These are phyloP conservation scores for Cephus pygmeus DNA, from an alignment of 2,888 invertebrate species.

Conservation along the genomic window DNA sequence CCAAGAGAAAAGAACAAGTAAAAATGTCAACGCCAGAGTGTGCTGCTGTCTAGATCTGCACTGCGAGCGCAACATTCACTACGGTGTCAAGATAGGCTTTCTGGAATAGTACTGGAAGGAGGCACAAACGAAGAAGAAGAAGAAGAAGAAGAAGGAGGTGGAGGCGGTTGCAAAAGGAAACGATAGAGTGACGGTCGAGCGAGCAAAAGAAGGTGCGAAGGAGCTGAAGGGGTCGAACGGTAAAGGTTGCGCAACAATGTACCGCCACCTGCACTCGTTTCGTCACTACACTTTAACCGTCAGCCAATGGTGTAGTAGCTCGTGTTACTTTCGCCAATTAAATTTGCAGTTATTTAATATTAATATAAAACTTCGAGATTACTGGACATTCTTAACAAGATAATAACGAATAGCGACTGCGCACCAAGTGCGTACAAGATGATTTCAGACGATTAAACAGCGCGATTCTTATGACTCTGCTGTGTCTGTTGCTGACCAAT, in stretches of 20 bases:
- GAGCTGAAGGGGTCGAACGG: conserved; percentile 7
- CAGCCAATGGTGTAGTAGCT: conserved; percentile 29
- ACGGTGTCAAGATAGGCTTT: not conserved
- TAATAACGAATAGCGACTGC: not conserved
- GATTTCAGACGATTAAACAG: not conserved
- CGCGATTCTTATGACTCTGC: not conserved
- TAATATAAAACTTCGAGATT: conserved; percentile 39
- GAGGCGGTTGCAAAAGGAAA: conserved; percentile 12
- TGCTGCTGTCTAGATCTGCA: conserved; percentile 21
- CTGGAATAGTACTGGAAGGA: not conserved
- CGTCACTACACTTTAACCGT: conserved; percentile 45
- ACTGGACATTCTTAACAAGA: not conserved
- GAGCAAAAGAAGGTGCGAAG: conserved; percentile 23
- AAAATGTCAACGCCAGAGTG: conserved; percentile 21
- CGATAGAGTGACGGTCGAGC: not conserved
- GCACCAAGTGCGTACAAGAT: not conserved
- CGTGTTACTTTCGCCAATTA: conserved; percentile 56
- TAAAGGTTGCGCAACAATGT: conserved; percentile 47
- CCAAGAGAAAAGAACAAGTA: conserved; percentile 18
- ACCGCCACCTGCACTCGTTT: conserved; percentile 55
- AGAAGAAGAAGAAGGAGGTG: not conserved
- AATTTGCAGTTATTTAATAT: conserved; percentile 45
- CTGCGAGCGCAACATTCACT: conserved; percentile 36
- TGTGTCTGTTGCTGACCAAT: not conserved
- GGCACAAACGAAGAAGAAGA: not conserved